Conservation (phyloP, 2,797 vertebrate genomes). For the Melanotaenia nigrans region DNA sequence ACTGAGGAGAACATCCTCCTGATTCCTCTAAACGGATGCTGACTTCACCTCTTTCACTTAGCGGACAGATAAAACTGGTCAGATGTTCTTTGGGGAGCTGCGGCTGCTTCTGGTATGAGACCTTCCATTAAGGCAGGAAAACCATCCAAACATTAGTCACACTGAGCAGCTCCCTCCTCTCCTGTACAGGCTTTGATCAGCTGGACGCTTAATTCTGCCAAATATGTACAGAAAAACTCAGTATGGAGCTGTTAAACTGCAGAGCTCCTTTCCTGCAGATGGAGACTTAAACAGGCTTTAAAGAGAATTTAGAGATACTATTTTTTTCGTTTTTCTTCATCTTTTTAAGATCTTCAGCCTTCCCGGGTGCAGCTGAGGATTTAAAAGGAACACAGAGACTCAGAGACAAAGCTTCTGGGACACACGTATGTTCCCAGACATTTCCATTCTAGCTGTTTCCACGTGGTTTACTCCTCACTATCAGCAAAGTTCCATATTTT, state of each 20-base stretch:
- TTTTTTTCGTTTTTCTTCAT: slow-evolving; percentile 10
- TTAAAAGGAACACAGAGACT: slow-evolving; percentile 19
- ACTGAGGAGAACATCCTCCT: not conserved
- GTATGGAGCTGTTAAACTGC: slow-evolving; percentile 2
- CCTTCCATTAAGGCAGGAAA: not conserved
- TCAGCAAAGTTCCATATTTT: slow-evolving; percentile 23
- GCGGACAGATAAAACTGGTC: not conserved
- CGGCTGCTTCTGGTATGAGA: not conserved
- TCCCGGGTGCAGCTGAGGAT: slow-evolving; percentile 15
- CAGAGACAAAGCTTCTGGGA: slow-evolving; percentile 36
- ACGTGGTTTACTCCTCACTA: slow-evolving; percentile 27
- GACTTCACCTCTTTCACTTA: not conserved
- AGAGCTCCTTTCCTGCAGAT: slow-evolving; percentile 9
- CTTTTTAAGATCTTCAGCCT: not conserved
- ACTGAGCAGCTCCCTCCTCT: no score
- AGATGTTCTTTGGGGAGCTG: not conserved
- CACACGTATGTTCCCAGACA: slow-evolving; percentile 19
- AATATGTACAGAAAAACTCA: not conserved
- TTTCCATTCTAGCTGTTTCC: slow-evolving; percentile 31
- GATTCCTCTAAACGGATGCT: not conserved
- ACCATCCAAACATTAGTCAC: slow-evolving; percentile 4
- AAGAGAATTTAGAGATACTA: slow-evolving; percentile 27
- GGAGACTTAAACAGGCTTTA: slow-evolving; percentile 29
- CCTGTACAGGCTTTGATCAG: slow-evolving; percentile 20
- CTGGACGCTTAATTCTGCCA: slow-evolving; percentile 17